Base-by-base conservation (phyloP, 53 echinoderm and acorn worm species). In the Pentamera pediparva region DNA sequence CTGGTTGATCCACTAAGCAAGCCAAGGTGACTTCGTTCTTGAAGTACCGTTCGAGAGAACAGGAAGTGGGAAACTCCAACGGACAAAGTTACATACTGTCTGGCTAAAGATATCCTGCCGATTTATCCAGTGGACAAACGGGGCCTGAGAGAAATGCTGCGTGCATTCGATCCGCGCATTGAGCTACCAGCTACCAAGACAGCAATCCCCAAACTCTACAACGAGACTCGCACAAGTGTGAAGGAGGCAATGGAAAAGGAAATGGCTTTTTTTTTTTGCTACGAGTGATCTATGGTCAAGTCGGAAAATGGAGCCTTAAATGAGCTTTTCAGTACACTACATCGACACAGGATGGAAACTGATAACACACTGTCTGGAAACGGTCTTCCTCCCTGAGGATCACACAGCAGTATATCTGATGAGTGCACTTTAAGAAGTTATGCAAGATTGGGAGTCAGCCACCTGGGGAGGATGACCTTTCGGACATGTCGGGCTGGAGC, bases 231-330 rank as follows among this genome's bases (percentile, higher is more conserved):
- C 37, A n/a, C 3, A 13, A 26, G 15, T 4, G 50, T 80, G 0
- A 52, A 18, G n/a, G 69, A 67, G 8, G 31, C 53, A 15, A 13
- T 77, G 6, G 19, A 17, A 31, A 43, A 69, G 8, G 69, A 41
- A 41, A 69, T 69, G 27, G 59, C 33, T 2, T 80, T 35, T 36
- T 59, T n/a, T 80, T 19, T 72, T 62, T 4, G 79, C 79, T 3
- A 82, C 69, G 1, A 75, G 52, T 17, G 70, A 83, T 31, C 59
- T 78, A 41, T 64, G 78, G 79, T 79, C 84, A 22, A 73, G 73
- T 5, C 7, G 34, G 6, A 50, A 35, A 8, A 84, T 79, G 84
- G 58, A 52, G 8, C 84, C 78, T 9, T 84, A 71, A 45, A 84
- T 78, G 65, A 64, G 74, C 22, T 37, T 53, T 8, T 47, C 79